These are phyloP conservation scores for Polypterus senegalus DNA, from an alignment of 2,113 vertebrate species.

Conservation along the genomic window DNA sequence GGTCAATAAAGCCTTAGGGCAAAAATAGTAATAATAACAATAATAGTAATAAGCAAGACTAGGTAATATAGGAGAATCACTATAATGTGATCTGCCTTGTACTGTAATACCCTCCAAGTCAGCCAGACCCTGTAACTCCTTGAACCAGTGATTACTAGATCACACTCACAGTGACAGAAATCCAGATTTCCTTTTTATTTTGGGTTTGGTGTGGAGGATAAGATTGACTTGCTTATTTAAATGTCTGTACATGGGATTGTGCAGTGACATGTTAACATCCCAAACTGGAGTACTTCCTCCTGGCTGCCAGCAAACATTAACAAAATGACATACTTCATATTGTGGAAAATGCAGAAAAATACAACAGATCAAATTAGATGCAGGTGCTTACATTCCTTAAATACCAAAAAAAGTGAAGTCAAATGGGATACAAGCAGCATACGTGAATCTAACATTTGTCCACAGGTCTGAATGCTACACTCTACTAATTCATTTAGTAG, in stretches of 20 bases:
- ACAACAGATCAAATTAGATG: constrained; percentile 47
- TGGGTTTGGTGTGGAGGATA: constrained; percentile 14
- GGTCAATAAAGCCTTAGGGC: background rate
- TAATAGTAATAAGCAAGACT: background rate
- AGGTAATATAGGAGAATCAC: background rate
- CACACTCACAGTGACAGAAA: too few relatives aligned
- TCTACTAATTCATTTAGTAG: too few relatives aligned
- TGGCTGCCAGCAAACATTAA: constrained; percentile 21
- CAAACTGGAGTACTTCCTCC: constrained; percentile 34
- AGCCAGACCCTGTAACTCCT: background rate
- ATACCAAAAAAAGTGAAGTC: constrained; percentile 25
- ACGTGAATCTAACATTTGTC: too few relatives aligned
- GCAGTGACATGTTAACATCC: constrained; percentile 44
- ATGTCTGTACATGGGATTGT: constrained; percentile 32
- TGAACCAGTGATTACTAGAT: background rate
- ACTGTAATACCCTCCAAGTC: background rate
- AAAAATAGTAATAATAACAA: background rate
- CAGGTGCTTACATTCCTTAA: constrained; percentile 58
- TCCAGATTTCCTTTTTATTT: background rate
- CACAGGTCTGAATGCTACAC: too few relatives aligned
- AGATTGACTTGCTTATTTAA: constrained; percentile 32
- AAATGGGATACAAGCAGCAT: too few relatives aligned
- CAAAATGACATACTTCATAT: constrained; percentile 10
- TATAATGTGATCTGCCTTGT: background rate
- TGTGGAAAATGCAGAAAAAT: constrained; percentile 30